Evolutionary conservation across 2,113 vertebrate genomes (phyloP).

Genomic region (Anarhynchus alexandrinus): DNA sequence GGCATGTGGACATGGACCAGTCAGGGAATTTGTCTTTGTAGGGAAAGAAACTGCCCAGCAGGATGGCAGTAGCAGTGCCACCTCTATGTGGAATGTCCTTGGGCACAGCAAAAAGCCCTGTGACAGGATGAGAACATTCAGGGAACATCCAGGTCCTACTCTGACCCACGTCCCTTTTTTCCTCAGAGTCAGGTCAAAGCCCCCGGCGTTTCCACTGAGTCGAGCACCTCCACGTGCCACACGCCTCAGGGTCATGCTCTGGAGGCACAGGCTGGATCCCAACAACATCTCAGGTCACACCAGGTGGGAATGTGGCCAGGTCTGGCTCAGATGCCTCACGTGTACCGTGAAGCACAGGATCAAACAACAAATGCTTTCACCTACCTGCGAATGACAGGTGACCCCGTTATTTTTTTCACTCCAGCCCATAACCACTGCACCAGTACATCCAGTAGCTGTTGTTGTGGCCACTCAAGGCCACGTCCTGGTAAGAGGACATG

Average conservation of each 20-base stretch:
- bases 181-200: background rate
- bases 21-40: background rate
- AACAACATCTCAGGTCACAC: background rate
- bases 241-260: background rate
- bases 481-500: background rate
- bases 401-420: background rate
- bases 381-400: background rate
- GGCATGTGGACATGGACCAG: background rate
- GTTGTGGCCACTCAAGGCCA: background rate
- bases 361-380: background rate
- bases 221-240: background rate
- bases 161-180: background rate
- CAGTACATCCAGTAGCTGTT: background rate
- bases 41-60: background rate
- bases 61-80: background rate
- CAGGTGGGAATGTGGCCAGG: background rate
- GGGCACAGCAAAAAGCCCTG: background rate
- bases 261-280: background rate
- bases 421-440: background rate
- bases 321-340: background rate
- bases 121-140: background rate
- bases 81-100: background rate
- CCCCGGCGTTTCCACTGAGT: accelerated
- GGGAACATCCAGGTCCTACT: background rate
- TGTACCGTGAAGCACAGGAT: background rate